Evolutionary conservation across 2,888 invertebrate genomes (phyloP).

Genomic region (Rosalia funebris): DNA sequence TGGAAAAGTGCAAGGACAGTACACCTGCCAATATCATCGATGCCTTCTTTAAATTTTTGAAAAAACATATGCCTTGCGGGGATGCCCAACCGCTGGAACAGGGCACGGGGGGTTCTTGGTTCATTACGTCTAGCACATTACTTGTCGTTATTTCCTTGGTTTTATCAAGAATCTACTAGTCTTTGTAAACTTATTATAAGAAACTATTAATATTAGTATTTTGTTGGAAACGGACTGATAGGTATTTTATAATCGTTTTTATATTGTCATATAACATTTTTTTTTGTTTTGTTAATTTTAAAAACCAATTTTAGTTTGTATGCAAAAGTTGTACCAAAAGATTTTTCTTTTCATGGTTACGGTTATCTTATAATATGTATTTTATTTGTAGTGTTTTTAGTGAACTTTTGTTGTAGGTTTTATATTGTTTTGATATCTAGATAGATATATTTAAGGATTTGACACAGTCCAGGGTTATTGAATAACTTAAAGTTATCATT

Average conservation of each 20-base stretch:
- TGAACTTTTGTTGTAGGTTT: too few relatives aligned
- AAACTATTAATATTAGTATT: background rate
- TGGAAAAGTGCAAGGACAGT: constrained; percentile 76
- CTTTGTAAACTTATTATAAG: background rate
- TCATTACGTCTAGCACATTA: background rate
- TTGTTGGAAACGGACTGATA: constrained; percentile 4
- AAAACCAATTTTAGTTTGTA: too few relatives aligned
- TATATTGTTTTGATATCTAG: too few relatives aligned
- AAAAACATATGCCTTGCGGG: constrained; percentile 73
- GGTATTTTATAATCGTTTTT: background rate
- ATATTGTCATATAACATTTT: too few relatives aligned
- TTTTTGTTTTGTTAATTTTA: too few relatives aligned
- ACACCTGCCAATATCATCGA: constrained; percentile 85
- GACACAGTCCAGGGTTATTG: too few relatives aligned
- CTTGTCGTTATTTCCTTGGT: background rate
- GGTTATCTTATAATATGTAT: too few relatives aligned
- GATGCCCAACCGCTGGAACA: background rate
- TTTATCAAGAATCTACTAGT: background rate
- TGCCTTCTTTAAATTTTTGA: constrained; percentile 75
- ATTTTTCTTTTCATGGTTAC: too few relatives aligned
- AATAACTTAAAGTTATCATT: too few relatives aligned
- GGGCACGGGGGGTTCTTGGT: background rate
- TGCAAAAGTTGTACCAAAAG: too few relatives aligned
- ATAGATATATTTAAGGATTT: too few relatives aligned
- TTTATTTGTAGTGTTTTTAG: too few relatives aligned